Percentiles rank a stretch among this genome's conserved stretches.
phyloP scores from a whole-genome alignment of 2,113 vertebrate genomes.

The Pithys albifrons region DNA sequence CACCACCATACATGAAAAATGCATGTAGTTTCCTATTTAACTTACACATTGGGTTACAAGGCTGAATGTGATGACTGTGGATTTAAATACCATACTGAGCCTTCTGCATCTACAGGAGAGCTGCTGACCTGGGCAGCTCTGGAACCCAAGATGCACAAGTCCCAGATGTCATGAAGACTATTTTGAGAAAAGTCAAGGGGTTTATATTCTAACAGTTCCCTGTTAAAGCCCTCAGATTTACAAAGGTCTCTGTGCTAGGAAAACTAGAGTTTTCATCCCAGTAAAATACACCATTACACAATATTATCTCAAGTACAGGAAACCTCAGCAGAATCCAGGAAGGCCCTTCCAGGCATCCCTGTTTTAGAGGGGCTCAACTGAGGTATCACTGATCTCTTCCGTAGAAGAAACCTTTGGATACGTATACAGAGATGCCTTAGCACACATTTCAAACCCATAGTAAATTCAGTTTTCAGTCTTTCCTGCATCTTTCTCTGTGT shows the following conservation, averaged over 20 bases:
- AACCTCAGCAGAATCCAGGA: neutral
- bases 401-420: neutral
- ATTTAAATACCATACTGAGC: neutral
- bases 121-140: neutral
- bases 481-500: neutral
- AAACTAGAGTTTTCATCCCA: neutral
- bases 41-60: neutral
- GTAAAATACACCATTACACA: neutral
- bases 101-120: neutral
- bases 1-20: neutral
- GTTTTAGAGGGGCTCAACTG: neutral
- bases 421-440: fast-evolving
- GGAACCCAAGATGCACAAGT: neutral
- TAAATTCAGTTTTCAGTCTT: neutral
- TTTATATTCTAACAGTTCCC: neutral
- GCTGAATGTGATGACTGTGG: fast-evolving
- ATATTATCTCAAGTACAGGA: neutral
- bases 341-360: fast-evolving
- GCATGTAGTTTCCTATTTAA: neutral
- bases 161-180: neutral
- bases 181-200: neutral
- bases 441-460: neutral
- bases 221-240: neutral
- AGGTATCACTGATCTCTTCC: neutral
- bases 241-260: neutral